Evolutionary conservation across 2,113 vertebrate genomes (phyloP), one percentile per base, ranked within the genome.

Genomic region (Datnioides undecimradiatus): DNA sequence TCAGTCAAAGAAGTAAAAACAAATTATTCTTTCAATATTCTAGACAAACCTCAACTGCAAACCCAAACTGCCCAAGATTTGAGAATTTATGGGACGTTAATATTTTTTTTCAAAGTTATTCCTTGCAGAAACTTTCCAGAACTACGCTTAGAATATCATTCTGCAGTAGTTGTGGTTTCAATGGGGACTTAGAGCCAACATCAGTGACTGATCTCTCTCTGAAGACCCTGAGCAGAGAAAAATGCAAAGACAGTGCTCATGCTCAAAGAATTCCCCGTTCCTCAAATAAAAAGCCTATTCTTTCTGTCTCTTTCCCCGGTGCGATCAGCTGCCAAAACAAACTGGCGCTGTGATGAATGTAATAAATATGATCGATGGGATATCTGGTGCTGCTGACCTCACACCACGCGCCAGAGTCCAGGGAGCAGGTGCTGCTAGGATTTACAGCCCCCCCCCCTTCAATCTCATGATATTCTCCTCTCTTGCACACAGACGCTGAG

Each of bases 241-340:
- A 88, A 85, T 68, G 72, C 71, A 75, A 76, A 87, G 74, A 84
- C 81, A 34, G 31, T 62, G 52, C 80, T 76, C 87, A 89, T 76
- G 80, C 87, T 79, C 64, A 84, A 87, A 91, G 62, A 67, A 84
- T 90, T 86, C 72, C 66, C 71, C 17, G 8, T 63, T 34, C 27
- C 48, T 86, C 57, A 59, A 82, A 89, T 83, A 79, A 92, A 90
- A 93, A 55, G 54, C 21, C 77, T 55, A 54, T 85, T 89, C 79
- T 79, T 71, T 69, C 63, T 57, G 45, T 73, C 69, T 82, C 66
- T 79, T 64, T 66, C 46, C 72, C 63, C 16, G 70, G 79, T 87
- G 83, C 83, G 60, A 86, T 92, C 90, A 93, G 91, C 93, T 94
- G 93, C 90, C 92, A 94, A 94, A 94, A 93, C 93, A 95, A 92